phyloP scores from a whole-genome alignment of 2,888 invertebrate species.

The Nephrotoma appendiculata region DNA sequence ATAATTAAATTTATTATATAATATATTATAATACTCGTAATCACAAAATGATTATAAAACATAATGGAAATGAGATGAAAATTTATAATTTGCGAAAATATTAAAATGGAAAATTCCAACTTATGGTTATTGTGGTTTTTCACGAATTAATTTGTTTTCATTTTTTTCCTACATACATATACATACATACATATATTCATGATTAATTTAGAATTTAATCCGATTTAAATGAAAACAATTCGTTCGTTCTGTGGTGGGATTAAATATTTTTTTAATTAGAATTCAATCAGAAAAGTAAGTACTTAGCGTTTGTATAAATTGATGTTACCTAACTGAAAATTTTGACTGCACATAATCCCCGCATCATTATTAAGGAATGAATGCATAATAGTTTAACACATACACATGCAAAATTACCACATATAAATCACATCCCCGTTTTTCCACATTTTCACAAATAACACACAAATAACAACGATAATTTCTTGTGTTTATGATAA shows the following conservation, averaged over 20 bases:
- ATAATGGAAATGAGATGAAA: neutral
- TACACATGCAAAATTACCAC: neutral
- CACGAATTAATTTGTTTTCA: neutral
- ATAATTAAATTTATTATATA: no score
- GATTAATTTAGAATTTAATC: neutral
- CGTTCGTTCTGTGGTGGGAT: neutral
- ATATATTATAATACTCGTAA: no score
- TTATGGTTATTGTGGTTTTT: neutral
- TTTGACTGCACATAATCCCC: neutral
- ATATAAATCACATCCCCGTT: neutral
- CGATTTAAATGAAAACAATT: neutral
- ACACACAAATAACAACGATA: neutral
- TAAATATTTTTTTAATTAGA: neutral
- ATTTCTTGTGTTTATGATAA: neutral
- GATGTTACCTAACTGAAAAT: neutral
- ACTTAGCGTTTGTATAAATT: neutral
- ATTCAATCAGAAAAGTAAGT: neutral
- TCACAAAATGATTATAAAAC: no score
- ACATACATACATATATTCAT: neutral
- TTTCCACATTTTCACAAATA: neutral
- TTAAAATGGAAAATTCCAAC: neutral
- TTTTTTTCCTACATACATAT: neutral
- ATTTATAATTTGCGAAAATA: neutral
- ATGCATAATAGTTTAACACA: neutral
- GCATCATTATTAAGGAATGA: neutral